Conservation (phyloP, 2,888 invertebrate genomes). For the Microctonus brassicae region DNA sequence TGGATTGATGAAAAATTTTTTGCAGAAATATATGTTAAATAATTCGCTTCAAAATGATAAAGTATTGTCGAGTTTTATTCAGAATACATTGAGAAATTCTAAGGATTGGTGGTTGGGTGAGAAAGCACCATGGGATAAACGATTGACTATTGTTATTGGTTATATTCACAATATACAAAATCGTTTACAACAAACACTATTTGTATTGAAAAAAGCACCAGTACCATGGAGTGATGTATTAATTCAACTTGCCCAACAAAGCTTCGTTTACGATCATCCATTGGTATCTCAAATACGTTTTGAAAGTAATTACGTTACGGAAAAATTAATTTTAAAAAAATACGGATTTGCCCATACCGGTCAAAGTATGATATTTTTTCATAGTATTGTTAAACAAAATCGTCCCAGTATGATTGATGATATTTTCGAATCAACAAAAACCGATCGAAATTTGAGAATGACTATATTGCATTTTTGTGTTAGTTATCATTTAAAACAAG, state of each 20-base stretch:
- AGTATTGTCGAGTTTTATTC: conserved; percentile 67
- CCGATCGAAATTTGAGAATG: conserved; percentile 52
- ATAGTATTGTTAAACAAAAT: conserved; percentile 63
- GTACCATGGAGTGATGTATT: conserved; percentile 68
- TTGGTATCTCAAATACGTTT: conserved; percentile 63
- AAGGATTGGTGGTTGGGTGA: conserved; percentile 64
- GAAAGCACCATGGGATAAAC: conserved; percentile 66
- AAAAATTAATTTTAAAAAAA: conserved; percentile 69
- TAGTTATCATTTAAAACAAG: conserved; percentile 59
- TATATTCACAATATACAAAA: conserved; percentile 62
- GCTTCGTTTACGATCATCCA: conserved; percentile 61
- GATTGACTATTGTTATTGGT: conserved; percentile 55
- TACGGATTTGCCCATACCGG: conserved; percentile 67
- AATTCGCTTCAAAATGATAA: conserved; percentile 67
- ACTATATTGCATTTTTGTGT: conserved; percentile 58
- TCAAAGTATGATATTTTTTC: conserved; percentile 58
- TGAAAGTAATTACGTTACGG: conserved; percentile 66
- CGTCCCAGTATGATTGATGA: conserved; percentile 64
- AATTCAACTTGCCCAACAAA: conserved; percentile 56
- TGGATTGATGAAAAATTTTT: conserved; percentile 63
- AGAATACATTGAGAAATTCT: conserved; percentile 57
- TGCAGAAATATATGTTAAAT: conserved; percentile 67
- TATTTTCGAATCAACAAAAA: conserved; percentile 59
- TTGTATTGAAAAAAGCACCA: conserved; percentile 62
- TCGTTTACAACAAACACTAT: conserved; percentile 60